These are phyloP conservation scores for Spermophilus dauricus DNA, from an alignment of 2,113 vertebrate species.

Conservation along the genomic window DNA sequence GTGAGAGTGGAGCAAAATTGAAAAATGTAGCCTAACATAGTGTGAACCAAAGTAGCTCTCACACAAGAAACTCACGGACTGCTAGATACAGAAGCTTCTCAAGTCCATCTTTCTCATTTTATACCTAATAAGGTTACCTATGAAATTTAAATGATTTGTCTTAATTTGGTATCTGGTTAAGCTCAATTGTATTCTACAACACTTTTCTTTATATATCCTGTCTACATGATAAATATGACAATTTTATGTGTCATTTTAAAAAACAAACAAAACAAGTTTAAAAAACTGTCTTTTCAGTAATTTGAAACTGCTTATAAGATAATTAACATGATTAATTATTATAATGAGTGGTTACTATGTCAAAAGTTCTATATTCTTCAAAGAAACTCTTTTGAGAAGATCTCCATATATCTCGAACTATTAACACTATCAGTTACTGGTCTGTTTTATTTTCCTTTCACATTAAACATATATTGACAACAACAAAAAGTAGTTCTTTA, in stretches of 20 bases:
- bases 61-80: not conserved
- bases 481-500: conserved; percentile 14
- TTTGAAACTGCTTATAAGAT: not conserved
- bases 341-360: not conserved
- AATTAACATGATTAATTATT: not conserved
- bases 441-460: not conserved
- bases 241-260: not conserved
- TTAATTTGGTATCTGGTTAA: not conserved
- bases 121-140: conserved; percentile 15
- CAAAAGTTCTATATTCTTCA: conserved; percentile 38
- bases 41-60: not conserved
- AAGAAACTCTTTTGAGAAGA: conserved; percentile 40
- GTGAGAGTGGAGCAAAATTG: not conserved
- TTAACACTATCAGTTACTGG: not conserved
- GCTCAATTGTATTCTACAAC: conserved; percentile 19
- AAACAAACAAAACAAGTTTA: not conserved
- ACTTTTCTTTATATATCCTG: not conserved
- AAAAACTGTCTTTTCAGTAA: not conserved
- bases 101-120: not conserved
- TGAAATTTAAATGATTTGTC: not conserved
- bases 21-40: not conserved
- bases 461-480: conserved; percentile 26
- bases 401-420: not conserved
- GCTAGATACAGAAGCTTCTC: not conserved
- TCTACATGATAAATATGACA: not conserved